Conservation (phyloP, 2,888 invertebrate species). For the Poecilus cupreus region DNA sequence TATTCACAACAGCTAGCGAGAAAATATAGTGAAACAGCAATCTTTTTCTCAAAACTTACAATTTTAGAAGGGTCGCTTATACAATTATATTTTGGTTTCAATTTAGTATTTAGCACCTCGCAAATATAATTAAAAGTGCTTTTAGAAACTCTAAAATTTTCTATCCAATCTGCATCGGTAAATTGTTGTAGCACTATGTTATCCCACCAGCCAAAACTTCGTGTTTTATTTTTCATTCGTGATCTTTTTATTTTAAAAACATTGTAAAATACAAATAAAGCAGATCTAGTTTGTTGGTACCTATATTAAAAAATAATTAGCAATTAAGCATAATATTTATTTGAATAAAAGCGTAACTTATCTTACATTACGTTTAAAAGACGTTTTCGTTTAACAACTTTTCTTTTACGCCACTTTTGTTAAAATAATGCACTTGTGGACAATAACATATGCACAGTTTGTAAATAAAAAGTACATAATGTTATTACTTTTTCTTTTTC, state of each 20-base stretch:
- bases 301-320: not conserved
- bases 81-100: constrained; percentile 23
- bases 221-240: constrained; percentile 3
- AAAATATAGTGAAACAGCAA: constrained; percentile 62
- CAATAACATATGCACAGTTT: too few relatives aligned
- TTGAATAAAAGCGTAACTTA: not conserved
- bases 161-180: constrained; percentile 28
- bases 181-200: constrained; percentile 10
- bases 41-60: constrained; percentile 61
- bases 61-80: constrained; percentile 45
- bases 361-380: not conserved
- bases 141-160: constrained; percentile 45
- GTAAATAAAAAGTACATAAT: too few relatives aligned
- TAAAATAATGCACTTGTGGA: too few relatives aligned
- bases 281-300: too few relatives aligned
- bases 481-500: too few relatives aligned
- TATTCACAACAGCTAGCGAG: constrained; percentile 63
- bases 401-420: too few relatives aligned
- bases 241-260: not conserved
- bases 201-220: constrained; percentile 27
- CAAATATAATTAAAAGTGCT: constrained; percentile 35
- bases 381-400: too few relatives aligned
- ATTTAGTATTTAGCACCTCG: constrained; percentile 2
- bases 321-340: not conserved
- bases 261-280: not conserved